Percentiles rank a stretch among this genome's conserved stretches.
phyloP scores from a whole-genome alignment of 1,140 invertebrate species.

The Heterodera schachtii region DNA sequence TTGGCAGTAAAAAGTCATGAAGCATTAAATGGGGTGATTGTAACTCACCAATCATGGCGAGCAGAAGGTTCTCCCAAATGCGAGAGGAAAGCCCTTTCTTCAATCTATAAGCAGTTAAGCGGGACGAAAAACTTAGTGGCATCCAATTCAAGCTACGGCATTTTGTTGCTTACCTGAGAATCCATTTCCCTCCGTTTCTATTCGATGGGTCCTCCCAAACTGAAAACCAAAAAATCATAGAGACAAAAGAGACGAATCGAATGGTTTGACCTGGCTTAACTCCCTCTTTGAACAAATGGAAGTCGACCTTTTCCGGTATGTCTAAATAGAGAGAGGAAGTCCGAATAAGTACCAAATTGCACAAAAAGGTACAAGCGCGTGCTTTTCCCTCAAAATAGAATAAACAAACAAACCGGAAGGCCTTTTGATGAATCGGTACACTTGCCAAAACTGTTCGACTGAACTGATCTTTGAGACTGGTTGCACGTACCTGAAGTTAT shows the following conservation, averaged over 20 bases:
- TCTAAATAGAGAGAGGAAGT: constrained; percentile 66
- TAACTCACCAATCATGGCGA: constrained; percentile 78
- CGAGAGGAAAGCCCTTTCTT: constrained; percentile 90
- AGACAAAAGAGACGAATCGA: constrained; percentile 14
- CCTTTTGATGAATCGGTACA: constrained; percentile 86
- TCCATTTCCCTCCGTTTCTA: constrained; percentile 93
- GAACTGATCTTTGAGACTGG: constrained; percentile 74
- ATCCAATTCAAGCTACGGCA: not conserved
- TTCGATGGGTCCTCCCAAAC: constrained; percentile 98
- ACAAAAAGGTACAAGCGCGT: constrained; percentile 27
- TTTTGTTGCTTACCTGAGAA: constrained; percentile 73
- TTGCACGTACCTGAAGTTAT: constrained; percentile 70
- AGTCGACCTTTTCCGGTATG: constrained; percentile 85
- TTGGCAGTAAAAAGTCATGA: constrained; percentile 7
- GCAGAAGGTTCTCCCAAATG: constrained; percentile 96
- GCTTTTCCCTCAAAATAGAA: too few species aligned
- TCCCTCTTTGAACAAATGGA: constrained; percentile 96
- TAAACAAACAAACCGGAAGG: constrained; percentile 71
- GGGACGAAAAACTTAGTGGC: not conserved
- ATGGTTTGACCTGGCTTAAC: constrained; percentile 83
- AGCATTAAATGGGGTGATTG: too few species aligned
- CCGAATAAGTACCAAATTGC: not conserved
- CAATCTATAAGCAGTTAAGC: constrained; percentile 67
- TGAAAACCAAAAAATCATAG: constrained; percentile 69
- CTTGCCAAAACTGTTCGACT: constrained; percentile 94